Base-by-base conservation (phyloP, 2,113 vertebrate species). In the Alouatta palliata region DNA sequence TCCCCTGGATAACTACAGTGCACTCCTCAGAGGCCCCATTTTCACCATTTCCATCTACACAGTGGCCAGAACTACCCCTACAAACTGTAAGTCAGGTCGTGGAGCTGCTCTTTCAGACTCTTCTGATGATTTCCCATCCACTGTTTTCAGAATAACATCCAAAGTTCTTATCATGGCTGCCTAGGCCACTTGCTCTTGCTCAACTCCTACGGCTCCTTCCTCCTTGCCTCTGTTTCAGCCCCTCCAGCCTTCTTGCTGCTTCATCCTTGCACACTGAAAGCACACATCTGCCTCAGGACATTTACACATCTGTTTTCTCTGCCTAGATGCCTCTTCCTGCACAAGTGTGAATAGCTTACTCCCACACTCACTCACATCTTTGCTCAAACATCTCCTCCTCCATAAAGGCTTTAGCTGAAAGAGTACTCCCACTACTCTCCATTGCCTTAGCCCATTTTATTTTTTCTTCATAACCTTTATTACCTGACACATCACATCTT, bases 401-500 rank as follows among this genome's bases (percentile, higher is more conserved):
- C 30, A 16, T 19, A 37, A 64, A 37, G 58, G 30, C 40, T 71
- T 49, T 20, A 43, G 49, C 37, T 83, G 20, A 70, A 71, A 27
- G 1, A 54, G 37, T n/a, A 25, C 5, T 21, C 52, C 13, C 8
- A 3, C 12, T 3, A 20, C 37, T 90, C 40, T 61, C 40, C 56
- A 27, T 25, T 23, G 14, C 19, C 14, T 85, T 4, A 2, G 23
- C 10, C n/a, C 47, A 7, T 77, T 68, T 76, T 49, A 17, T 73
- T 37, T 87, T 61, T 93, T 23, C 43, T 37, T 73, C 0, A 0
- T 58, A 35, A 43, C n/a, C 43, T 30, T 13, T 56, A 56, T 20
- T 8, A 30, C 32, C 32, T 35, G 49, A 56, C 4, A 0, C 0
- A 3, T 2, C 20, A 20, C 52, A 7, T 56, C 13, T 61, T 40